Percentiles rank a stretch among this genome's conserved stretches.
phyloP scores from a whole-genome alignment of 2,113 vertebrate species.

The Ictidomys tridecemlineatus region DNA sequence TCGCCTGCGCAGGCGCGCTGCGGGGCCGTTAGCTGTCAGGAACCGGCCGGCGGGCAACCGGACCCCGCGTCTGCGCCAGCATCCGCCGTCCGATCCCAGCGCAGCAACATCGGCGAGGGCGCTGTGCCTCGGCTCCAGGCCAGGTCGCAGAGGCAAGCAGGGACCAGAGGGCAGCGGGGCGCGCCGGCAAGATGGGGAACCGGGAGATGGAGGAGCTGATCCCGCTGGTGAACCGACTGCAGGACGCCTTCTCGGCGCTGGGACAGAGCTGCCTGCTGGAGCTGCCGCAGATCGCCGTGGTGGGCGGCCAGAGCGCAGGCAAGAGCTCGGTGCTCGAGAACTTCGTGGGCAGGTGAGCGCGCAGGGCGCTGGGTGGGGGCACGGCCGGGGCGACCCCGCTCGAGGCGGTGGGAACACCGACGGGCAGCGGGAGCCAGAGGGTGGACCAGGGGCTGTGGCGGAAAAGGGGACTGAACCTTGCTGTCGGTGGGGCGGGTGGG shows the following conservation, averaged over 20 bases:
- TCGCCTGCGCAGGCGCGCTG: constrained; percentile 73
- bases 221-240: constrained; percentile 95
- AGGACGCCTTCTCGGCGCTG: constrained; percentile 92
- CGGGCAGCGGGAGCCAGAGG: background rate
- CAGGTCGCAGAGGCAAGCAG: constrained; percentile 5
- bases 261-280: constrained; percentile 92
- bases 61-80: constrained; percentile 14
- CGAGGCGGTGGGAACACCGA: background rate
- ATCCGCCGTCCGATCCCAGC: constrained; percentile 69
- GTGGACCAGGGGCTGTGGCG: background rate
- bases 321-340: constrained; percentile 95
- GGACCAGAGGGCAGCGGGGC: constrained; percentile 74
- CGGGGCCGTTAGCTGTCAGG: constrained; percentile 77
- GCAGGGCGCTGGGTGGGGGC: background rate
- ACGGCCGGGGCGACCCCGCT: background rate
- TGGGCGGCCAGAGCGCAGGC: constrained; percentile 94
- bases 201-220: constrained; percentile 97
- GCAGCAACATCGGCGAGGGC: background rate
- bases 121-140: background rate
- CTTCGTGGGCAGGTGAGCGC: constrained; percentile 85
- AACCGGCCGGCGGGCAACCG: constrained; percentile 35
- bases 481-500: constrained; percentile 18
- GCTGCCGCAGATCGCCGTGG: constrained; percentile 94
- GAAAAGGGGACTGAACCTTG: background rate
- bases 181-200: constrained; percentile 86